Base-by-base conservation (phyloP, 2,113 vertebrate species). In the Syngnathus floridae region DNA sequence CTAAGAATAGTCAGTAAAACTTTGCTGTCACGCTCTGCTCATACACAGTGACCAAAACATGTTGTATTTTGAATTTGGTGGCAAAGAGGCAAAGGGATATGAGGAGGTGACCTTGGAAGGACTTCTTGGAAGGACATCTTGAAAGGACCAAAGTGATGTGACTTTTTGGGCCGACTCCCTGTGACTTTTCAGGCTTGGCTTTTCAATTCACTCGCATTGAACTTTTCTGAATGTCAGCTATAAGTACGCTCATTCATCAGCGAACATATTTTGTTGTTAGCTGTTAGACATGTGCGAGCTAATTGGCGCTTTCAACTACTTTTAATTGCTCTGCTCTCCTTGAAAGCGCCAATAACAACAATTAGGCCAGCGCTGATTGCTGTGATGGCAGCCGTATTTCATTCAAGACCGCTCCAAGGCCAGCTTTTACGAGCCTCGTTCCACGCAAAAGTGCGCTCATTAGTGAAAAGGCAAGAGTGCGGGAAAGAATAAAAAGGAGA, bases 221-320 rank as follows among this genome's bases (percentile, higher is more conserved):
- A 35, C 54, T 56, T 59, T 59, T 59, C 17, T 2, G 21, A n/a
- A 59, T 38, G 57, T 58, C 56, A 58, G 8, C 56, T 9, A 3
- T 58, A 58, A 38, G 16, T 19, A 38, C 56, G 8, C 57, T 59
- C 57, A 38, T 59, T 59, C 37, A 59, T 36, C 52, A 38, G 9
- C 16, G 3, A 19, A 37, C 35, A 58, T 38, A 38, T 38, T 59
- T 59, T 40, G 17, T 40, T 11, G 17, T n/a, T 38, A n/a, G 36
- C 57, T 12, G 38, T 82, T 80, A 82, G 80, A 81, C 85, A 88
- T 87, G 81, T 83, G 75, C 82, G 61, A 76, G 72, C 83, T 92
- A 91, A 92, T 92, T 92, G 88, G 87, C 86, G 88, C 84, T 90
- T 90, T 90, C 89, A 89, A 87, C 85, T 79, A 82, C 86, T 89